Base-by-base conservation (phyloP, 2,888 invertebrate genomes). In the Dastarcus helophoroides region DNA sequence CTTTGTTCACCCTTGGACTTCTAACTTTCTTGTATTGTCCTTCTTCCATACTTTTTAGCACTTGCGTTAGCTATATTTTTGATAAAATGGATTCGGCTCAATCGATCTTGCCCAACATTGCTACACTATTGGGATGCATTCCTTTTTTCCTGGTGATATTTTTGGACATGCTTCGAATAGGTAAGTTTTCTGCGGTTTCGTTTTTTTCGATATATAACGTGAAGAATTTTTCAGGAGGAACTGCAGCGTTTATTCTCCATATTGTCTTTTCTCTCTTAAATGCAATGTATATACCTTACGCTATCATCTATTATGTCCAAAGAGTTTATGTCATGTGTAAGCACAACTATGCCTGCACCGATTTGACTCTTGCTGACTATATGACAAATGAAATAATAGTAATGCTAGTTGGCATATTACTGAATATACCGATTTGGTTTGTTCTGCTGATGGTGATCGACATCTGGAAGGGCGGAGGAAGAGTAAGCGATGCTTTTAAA, bases 21-120 rank as follows among this genome's bases (percentile, higher is more conserved):
- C 66, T 82, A 1, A 63, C 81, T 6, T 53, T 79, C 24, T 62
- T 83, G 4, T 84, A 81, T 62, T 76, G 79, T 46, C 80, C 83
- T 3, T 71, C 80, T 11, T 78, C 79, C 40, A 76, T 85, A 26
- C 62, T 86, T 40, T 79, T 80, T 53, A 76, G 78, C 44, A 79
- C 85, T 1, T 74, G 79, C 41, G 63, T 81, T 17, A 82, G 84
- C 14, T 86, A 84, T 51, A 67, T 82, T 29, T 88, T 88, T 55
- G 78, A 82, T 56, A 81, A 80, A 51, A 76, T 76, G 65, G 86
- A 86, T 53, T 81, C 83, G 3, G 84, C 84, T 1, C 81, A 82
- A 51, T 77, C 80, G 35, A 76, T 85, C 41, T 67, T 83, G 58
- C 81, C 82, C 0, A 81, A 82, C 48, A 73, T 81, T 14, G 76